These are phyloP conservation scores for Peribatodes rhomboidaria DNA, from an alignment of 2,888 invertebrate species.

Conservation along the genomic window DNA sequence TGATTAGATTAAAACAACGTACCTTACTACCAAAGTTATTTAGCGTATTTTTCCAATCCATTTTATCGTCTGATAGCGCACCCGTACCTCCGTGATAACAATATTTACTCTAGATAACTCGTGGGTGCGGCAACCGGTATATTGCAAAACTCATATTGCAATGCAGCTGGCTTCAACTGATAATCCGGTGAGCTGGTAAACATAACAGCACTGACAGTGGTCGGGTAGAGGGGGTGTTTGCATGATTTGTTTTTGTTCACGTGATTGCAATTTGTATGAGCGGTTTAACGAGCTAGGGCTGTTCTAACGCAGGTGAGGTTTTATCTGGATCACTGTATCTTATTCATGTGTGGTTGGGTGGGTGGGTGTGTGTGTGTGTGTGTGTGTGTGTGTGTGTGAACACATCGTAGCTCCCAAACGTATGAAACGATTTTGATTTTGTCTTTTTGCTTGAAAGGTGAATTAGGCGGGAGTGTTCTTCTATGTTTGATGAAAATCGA, in stretches of 20 bases:
- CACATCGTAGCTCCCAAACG: no score
- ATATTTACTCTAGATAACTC: conserved; percentile 26
- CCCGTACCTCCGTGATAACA: conserved; percentile 28
- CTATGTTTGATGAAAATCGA: no score
- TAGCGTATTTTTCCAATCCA: conserved; percentile 15
- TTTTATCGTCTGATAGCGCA: conserved; percentile 14
- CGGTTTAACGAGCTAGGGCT: neutral
- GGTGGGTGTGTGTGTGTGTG: no score
- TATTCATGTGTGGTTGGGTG: no score
- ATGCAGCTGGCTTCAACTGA: conserved; percentile 20
- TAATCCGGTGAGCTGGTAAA: conserved; percentile 20
- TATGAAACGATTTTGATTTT: no score
- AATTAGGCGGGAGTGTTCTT: no score
- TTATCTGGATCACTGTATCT: no score
- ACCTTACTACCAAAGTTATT: neutral
- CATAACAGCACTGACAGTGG: neutral
- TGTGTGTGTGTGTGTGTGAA: no score
- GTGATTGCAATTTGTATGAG: neutral
- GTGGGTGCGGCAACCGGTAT: conserved; percentile 35
- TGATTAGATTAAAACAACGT: neutral
- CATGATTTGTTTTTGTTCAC: neutral
- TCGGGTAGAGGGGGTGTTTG: neutral
- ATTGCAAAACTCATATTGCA: conserved; percentile 38
- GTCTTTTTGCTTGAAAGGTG: no score
- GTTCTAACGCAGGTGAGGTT: neutral